A percentile compares a stretch with the other conserved stretches of the same genome.
Conservation (phyloP, 2,113 vertebrate genomes). For the Crotalus viridis region DNA sequence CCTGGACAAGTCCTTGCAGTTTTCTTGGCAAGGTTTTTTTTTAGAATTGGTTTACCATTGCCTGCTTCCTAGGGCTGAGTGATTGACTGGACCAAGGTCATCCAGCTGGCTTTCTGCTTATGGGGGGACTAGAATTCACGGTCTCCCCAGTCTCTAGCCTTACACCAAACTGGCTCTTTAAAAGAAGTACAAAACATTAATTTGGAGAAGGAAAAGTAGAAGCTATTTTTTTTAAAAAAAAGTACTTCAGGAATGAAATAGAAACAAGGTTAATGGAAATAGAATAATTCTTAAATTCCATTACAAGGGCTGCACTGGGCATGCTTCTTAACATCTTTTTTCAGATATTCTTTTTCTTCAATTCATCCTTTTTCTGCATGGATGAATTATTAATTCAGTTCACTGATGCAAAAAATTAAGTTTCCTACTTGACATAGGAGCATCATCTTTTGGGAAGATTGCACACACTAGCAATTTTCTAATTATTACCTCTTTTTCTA, state of each 20-base stretch:
- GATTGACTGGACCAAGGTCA: neutral
- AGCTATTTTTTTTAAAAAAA: neutral
- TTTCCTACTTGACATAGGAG: neutral
- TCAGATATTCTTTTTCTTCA: neutral
- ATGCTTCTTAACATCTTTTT: neutral
- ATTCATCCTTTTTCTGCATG: neutral
- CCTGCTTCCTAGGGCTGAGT: neutral
- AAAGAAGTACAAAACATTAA: neutral
- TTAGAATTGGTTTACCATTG: neutral
- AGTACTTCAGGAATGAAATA: neutral
- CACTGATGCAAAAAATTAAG: constrained; percentile 7
- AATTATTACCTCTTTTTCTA: constrained; percentile 42
- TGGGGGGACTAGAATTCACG: neutral
- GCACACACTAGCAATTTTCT: neutral
- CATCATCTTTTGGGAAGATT: neutral
- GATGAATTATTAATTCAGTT: neutral
- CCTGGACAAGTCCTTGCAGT: neutral
- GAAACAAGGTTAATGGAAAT: constrained; percentile 26
- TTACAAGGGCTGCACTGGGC: neutral
- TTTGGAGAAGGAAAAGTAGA: neutral
- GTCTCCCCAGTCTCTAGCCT: neutral
- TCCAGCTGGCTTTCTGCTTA: neutral
- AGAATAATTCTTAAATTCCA: constrained; percentile 19
- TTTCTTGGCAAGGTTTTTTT: neutral
- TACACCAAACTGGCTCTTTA: neutral